These are phyloP conservation scores for Zoanthus solanderi DNA, from an alignment of 92 coral and sea anemone species.

Conservation along the genomic window DNA sequence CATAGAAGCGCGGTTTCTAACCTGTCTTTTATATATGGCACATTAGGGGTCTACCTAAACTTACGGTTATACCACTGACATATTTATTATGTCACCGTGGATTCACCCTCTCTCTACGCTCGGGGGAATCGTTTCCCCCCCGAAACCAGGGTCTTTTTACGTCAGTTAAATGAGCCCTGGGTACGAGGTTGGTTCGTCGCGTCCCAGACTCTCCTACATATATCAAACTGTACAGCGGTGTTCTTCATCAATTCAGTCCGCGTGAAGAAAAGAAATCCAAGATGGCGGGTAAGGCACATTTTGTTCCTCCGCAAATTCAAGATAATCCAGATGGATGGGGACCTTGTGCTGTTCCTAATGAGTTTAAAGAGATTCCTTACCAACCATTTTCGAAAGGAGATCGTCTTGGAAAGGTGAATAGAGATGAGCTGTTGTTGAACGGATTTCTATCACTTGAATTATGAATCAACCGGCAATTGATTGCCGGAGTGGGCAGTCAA, in stretches of 20 bases:
- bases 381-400: conserved; percentile 99
- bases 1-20: no score
- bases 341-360: conserved; percentile 97
- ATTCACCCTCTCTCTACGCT: no score
- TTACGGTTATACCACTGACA: no score
- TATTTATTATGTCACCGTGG: no score
- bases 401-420: conserved; percentile 93
- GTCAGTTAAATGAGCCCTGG: no score
- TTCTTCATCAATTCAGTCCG: conserved; percentile 15
- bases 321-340: conserved; percentile 99
- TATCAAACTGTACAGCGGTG: conserved; percentile 31
- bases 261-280: conserved; percentile 58
- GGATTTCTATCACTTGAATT: not conserved
- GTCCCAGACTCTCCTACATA: not conserved
- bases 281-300: conserved; percentile 93
- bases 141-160: no score
- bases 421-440: not conserved
- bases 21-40: no score
- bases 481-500: not conserved
- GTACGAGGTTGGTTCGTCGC: no score
- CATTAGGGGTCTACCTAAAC: no score
- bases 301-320: conserved; percentile 93
- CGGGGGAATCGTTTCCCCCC: no score
- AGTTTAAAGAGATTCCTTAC: conserved; percentile 97
- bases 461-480: not conserved